Base-by-base conservation (phyloP, 2,888 invertebrate species). In the Micoletzkya japonica region DNA sequence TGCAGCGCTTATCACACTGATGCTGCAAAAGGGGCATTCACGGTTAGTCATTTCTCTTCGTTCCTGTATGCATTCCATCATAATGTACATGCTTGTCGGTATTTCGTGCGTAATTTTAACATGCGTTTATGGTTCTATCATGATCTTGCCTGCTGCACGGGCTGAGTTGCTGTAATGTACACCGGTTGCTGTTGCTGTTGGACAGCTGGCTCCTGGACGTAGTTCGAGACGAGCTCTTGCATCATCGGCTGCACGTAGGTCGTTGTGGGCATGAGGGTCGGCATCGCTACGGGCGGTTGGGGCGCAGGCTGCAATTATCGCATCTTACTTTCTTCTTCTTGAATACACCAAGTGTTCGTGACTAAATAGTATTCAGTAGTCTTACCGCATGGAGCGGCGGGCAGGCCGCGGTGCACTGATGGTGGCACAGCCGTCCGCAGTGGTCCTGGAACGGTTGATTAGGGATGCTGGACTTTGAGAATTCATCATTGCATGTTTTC, bases 341-440 rank as follows among this genome's bases (percentile, higher is more conserved):
- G 6, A 52, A 52, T 52, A 34, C 34, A 58, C 4, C 17, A 26
- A 30, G 54, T 34, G 6, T 20, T 4, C 6, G 50, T n/a, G n/a
- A n/a, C n/a, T n/a, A n/a, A n/a, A n/a, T n/a, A n/a, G n/a, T n/a
- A n/a, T n/a, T n/a, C n/a, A n/a, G 10, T 3, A 34, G 34, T 1
- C 39, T n/a, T 49, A 64, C 64, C 52, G 52, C 54, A 54, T 4
- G 7, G 1, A 66, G 64, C 14, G 68, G 57, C 3, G 68, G 68
- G n/a, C 68, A 68, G 14, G 68, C 68, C 3, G 58, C 57, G 14
- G 30, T 58, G 58, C 68, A 68, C 26, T 68, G 68, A 14, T 39
- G 44, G 44, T 28, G 37, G 49, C 68, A 68, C 14, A 68, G 68
- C 4, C 44, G 34, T 20, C 68, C 68, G 34, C 68, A 68, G 49